Evolutionary conservation across 1,140 invertebrate genomes (phyloP).

Genomic region (Neodiprion pinetum): DNA sequence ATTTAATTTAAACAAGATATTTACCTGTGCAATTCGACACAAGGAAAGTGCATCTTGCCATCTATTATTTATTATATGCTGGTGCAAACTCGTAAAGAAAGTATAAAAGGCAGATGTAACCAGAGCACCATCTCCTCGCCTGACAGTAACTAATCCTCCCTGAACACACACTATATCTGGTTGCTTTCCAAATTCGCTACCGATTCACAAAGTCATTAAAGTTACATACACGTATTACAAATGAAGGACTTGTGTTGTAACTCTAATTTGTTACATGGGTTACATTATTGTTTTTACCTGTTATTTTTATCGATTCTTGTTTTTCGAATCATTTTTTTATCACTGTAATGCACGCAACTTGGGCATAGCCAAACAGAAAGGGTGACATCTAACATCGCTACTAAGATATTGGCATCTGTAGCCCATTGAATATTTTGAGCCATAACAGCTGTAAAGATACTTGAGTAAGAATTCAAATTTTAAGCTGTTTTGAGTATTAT

Average conservation of each 20-base stretch:
- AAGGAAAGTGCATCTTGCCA: slow-evolving; percentile 82
- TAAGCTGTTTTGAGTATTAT: not conserved
- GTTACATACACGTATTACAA: slow-evolving; percentile 20
- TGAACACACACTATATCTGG: slow-evolving; percentile 80
- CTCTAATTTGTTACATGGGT: not conserved
- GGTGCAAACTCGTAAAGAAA: slow-evolving; percentile 71
- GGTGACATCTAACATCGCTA: slow-evolving; percentile 81
- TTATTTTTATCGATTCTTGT: slow-evolving; percentile 72
- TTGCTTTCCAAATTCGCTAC: slow-evolving; percentile 81
- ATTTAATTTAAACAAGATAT: slow-evolving; percentile 45
- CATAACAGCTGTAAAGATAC: slow-evolving; percentile 69
- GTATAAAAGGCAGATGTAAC: slow-evolving; percentile 71
- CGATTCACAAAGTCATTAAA: slow-evolving; percentile 33
- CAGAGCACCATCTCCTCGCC: slow-evolving; percentile 75
- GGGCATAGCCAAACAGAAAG: slow-evolving; percentile 90
- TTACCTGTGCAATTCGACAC: slow-evolving; percentile 79
- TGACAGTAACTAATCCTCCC: slow-evolving; percentile 78
- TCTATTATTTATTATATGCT: slow-evolving; percentile 67
- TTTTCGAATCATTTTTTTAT: slow-evolving; percentile 73
- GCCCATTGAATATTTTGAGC: slow-evolving; percentile 85
- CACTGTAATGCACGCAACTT: slow-evolving; percentile 64
- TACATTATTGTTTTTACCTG: slow-evolving; percentile 52
- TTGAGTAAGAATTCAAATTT: not conserved
- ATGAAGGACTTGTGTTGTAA: not conserved
- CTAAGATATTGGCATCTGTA: slow-evolving; percentile 82